Evolutionary conservation across 2,113 vertebrate genomes (phyloP), one percentile per base, ranked within the genome.

Genomic region (Hydropotes inermis): DNA sequence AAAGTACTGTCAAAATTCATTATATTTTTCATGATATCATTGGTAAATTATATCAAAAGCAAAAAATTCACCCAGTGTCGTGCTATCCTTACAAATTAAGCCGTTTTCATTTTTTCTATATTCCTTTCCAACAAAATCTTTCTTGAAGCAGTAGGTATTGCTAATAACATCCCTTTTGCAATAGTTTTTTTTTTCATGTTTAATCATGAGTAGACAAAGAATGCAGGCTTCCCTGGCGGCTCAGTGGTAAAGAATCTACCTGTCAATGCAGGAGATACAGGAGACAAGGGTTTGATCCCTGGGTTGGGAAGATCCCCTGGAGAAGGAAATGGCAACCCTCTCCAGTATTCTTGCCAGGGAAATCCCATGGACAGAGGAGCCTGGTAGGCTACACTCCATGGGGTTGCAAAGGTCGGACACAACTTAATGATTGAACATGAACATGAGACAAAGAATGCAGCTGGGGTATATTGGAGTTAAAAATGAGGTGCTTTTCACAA

Each of bases 31-130:
- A 88, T 60, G 21, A 70, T 54, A 79, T 89, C 25, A 64, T 57
- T 87, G 92, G 11, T 8, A 87, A 84, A 67, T 79, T 30, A 78
- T 57, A 84, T 43, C 45, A 87, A 88, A 60, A 78, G 47, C 21
- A 84, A 85, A 95, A 57, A 70, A 76, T 57, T 82, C 7, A 74
- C 11, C 23, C 4, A 74, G 54, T 52, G 16, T 76, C 2, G 9
- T 54, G 30, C 6, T 74, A 50, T 33, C 43, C 17, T 23, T 84
- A 74, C 1, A 70, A 64, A 47, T n/a, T 54, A 60, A 86, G 45
- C 14, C 64, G 52, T 58, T 96, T 96, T 89, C 28, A 60, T 19
- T 86, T 97, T 97, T 50, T 28, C 58, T 94, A 45, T 89, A 81
- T 7, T 97, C 47, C 58, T 95, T 91, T 91, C 28, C n/a, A 89